Base-by-base conservation (phyloP, 2,113 vertebrate genomes). In the Gila orcuttii region DNA sequence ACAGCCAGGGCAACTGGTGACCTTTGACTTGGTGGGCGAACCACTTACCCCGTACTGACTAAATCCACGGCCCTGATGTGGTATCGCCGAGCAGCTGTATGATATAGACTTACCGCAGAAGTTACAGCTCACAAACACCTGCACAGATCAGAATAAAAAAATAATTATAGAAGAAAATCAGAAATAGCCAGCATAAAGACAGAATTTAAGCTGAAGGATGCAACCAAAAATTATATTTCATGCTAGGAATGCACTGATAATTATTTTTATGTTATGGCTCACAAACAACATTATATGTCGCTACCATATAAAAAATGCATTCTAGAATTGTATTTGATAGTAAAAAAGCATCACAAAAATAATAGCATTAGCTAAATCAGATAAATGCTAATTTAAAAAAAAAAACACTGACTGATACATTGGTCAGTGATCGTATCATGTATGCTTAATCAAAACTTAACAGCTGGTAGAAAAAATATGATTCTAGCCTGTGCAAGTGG, bases 121-220 rank as follows among this genome's bases (percentile, higher is more conserved):
- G 94, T 99, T 99, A 94, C 98, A 99, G 93, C 98, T 99, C 91
- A 99, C 98, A 90, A 99, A 99, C 88, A 99, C 98, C 98, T 99
- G 91, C 25, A 55, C 25, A 33, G 47, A 77, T 10, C 19, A 6
- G 9, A 11, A 36, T 23, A 9, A 36, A 85, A 77, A 23, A 33
- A 7, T 84, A 79, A 91, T 9, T 19, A 68, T 19, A 36, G 19
- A 39, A 71, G 33, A 39, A 57, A 71, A 71, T 71, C 68, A 71
- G 55, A 57, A 57, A 57, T 57, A 9, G 19, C 31, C 1, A 12
- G 87, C 31, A 87, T 31, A 31, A 66, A 7, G 80, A 87, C 85
- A 80, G 89, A 86, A 19, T 39, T n/a, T 19, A 50, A 68, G 1
- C 1, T 23, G 33, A 39, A 21, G 9, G 19, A 12, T 42, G 68